Evolutionary conservation across 2,888 invertebrate genomes (phyloP), one percentile per base, ranked within the genome.

Genomic region (Hemicrepidius hirtus): DNA sequence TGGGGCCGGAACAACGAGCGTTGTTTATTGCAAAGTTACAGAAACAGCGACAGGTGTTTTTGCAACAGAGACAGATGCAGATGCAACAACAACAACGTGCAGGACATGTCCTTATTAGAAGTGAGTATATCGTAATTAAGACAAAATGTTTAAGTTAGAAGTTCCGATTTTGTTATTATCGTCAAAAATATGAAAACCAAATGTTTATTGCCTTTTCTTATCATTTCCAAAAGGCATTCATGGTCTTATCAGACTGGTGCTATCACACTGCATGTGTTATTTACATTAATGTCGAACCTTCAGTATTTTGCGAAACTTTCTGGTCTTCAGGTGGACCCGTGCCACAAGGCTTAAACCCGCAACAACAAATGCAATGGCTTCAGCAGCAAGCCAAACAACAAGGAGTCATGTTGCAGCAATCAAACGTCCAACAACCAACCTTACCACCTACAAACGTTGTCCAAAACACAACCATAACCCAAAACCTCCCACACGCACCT

Each of bases 1-100:
- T 91, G 91, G 94, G 94, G 80, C 94, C 94, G 0, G 91, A 93
- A 75, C 94, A 95, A 81, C 89, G 94, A 44, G 93, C 94, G 0
- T 90, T 94, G 84, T 95, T 95, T 78, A 93, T 95, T 4, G 92
- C 94, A 10, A 94, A 93, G 83, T 86, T 95, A 74, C 93, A 94
- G 83, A 91, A 91, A 74, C 90, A 91, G 64, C 87, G 90, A 55
- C 89, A 89, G 32, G 89, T 90, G 44, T 81, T 91, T 77, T 80
- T 89, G 63, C 79, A 91, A 60, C 89, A 91, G 46, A 82, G 89
- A 28, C 88, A 89, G 75, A 78, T 87, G 53, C 87, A 88, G 53
- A 82, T 88, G 69, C 88, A 88, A 60, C 87, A 87, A 60, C 87
- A 82, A 67, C 87, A 83, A 68, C 82, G 70, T 83, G 84, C 67